These are phyloP conservation scores for Zygaena filipendulae DNA, from an alignment of 2,888 invertebrate species.

Conservation along the genomic window DNA sequence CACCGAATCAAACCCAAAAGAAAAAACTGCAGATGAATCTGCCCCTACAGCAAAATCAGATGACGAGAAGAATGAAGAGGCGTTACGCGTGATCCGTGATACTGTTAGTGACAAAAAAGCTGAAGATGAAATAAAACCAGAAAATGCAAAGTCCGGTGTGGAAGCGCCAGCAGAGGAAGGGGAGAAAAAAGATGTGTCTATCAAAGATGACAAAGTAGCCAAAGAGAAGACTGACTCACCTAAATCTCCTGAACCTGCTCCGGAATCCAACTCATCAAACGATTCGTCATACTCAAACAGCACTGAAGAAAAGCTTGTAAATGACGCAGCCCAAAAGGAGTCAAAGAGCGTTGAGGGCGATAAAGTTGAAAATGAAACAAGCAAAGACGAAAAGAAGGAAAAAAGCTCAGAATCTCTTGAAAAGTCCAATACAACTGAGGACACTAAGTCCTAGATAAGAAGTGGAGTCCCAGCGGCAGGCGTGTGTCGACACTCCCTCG, in stretches of 20 bases:
- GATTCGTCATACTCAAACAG: too few species aligned
- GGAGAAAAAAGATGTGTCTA: constrained; percentile 15
- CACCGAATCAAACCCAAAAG: constrained; percentile 16
- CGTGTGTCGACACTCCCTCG: constrained; percentile 62
- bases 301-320: constrained; percentile 23
- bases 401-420: constrained; percentile 32
- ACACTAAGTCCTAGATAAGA: constrained; percentile 38
- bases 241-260: constrained; percentile 6
- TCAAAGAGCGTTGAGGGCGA: constrained; percentile 32
- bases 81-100: constrained; percentile 43
- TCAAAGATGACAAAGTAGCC: constrained; percentile 15
- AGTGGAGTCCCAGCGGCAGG: constrained; percentile 41
- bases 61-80: constrained; percentile 20
- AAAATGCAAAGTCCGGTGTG: constrained; percentile 5
- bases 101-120: constrained; percentile 35
- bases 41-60: constrained; percentile 18
- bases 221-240: constrained; percentile 8
- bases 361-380: constrained; percentile 32
- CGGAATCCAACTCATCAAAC: too few species aligned
- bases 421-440: constrained; percentile 30
- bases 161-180: constrained; percentile 12
- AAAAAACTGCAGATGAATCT: constrained; percentile 18
- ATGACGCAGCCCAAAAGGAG: constrained; percentile 27
- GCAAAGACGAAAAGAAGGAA: constrained; percentile 26
- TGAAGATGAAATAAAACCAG: constrained; percentile 5